Evolutionary conservation across 2,888 invertebrate species (phyloP), one percentile per base, ranked within the genome.

Genomic region (Bombylius major): DNA sequence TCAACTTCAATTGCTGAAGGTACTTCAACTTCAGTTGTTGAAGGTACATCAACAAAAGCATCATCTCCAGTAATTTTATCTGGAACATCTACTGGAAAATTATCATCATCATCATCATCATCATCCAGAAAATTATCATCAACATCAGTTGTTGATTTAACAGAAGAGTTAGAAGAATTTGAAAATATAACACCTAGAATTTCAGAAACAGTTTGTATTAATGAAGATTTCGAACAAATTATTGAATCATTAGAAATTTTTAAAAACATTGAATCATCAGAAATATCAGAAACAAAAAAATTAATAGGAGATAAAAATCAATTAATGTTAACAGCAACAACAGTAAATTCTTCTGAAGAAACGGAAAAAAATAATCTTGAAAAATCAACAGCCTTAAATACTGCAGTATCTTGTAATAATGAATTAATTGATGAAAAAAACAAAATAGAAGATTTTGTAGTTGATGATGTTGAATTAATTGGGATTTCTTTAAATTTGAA

Each of bases 31-130:
- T 59, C 56, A 0, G 44, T 59, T 11, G 54, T 46, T 5, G 58
- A 56, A 44, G 54, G 56, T 5, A 56, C 58, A 44, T 46, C 45
- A n/a, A 59, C 59, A 62, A 68, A 45, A 69, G 63, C 53, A n/a
- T 6, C 59, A 53, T 55, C 61, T 53, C 60, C 45, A 5, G 14
- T 4, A 7, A 36, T 42, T 31, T 4, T 51, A 39, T 47, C 73
- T 73, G 47, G 56, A 14, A 7, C 59, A 52, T 54, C 61, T 53
- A 60, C n/a, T n/a, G 14, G 14, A 7, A 33, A 7, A 60, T 51
- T 55, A 60, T 53, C 60, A 63, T 55, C 57, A 60, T 49, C 60
- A 61, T 55, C 60, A 61, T 55, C 53, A n/a, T 6, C 59, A 53
- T 55, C 61, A n/a, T 53, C 60, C 45, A 5, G 14, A 7, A 33